Conservation (phyloP, 2,888 invertebrate species). For the Palloptera scutellata region DNA sequence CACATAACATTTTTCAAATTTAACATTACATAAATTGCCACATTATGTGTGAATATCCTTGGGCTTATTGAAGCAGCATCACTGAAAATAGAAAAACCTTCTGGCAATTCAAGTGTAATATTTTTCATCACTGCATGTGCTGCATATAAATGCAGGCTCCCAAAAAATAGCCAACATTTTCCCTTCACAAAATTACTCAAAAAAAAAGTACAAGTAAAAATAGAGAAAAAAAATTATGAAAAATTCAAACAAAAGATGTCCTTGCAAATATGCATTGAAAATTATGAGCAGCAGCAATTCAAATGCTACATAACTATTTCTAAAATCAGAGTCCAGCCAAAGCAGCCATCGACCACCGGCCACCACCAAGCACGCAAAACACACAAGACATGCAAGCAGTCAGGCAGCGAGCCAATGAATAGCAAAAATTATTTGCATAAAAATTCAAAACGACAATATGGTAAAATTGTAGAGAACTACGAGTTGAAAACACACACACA, state of each 20-base stretch:
- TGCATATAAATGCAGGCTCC: neutral
- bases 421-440: constrained; percentile 22
- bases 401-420: constrained; percentile 21
- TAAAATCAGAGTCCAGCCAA: neutral
- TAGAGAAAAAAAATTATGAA: constrained; percentile 10
- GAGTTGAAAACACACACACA: neutral
- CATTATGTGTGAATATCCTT: constrained; percentile 7
- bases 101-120: constrained; percentile 22
- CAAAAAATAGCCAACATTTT: neutral
- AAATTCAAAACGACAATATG: constrained; percentile 3
- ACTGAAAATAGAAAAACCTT: neutral
- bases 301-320: neutral
- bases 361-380: neutral
- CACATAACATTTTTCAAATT: no score
- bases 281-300: constrained; percentile 16
- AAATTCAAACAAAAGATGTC: constrained; percentile 21
- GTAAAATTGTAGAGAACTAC: neutral
- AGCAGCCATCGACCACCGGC: neutral
- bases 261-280: constrained; percentile 25
- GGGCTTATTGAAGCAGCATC: constrained; percentile 11
- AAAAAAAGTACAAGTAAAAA: neutral
- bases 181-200: neutral
- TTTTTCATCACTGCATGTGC: neutral
- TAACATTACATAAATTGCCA: no score
- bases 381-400: neutral